phyloP scores from a whole-genome alignment of 2,888 invertebrate species.

The Iselma pallidipennis region DNA sequence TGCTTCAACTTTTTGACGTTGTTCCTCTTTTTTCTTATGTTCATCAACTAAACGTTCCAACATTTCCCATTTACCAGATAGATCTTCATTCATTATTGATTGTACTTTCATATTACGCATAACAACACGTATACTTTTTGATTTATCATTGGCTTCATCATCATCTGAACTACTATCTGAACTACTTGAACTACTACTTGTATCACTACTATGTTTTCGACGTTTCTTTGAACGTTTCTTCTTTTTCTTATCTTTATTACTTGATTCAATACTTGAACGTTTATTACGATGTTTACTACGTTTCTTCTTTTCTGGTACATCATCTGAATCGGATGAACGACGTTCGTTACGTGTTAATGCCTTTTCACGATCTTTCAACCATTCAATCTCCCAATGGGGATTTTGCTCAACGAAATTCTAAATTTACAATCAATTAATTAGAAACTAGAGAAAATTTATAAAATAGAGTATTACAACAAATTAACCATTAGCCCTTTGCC shows the following conservation, averaged over 20 bases:
- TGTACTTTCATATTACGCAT: slow-evolving; percentile 65
- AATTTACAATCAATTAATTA: slow-evolving; percentile 26
- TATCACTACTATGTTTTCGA: slow-evolving; percentile 48
- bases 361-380: slow-evolving; percentile 75
- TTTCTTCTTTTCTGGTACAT: slow-evolving; percentile 34
- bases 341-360: slow-evolving; percentile 46
- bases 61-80: slow-evolving; percentile 53
- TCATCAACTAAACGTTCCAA: slow-evolving; percentile 58
- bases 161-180: slow-evolving; percentile 54
- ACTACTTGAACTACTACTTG: slow-evolving; percentile 55
- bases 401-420: slow-evolving; percentile 82
- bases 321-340: slow-evolving; percentile 35
- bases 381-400: slow-evolving; percentile 86
- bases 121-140: slow-evolving; percentile 66
- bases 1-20: slow-evolving; percentile 32
- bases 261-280: slow-evolving; percentile 34
- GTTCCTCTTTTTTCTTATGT: slow-evolving; percentile 53
- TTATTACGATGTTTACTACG: slow-evolving; percentile 39
- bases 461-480: slow-evolving; percentile 6
- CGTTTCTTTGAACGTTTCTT: slow-evolving; percentile 38
- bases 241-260: slow-evolving; percentile 54
- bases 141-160: slow-evolving; percentile 55
- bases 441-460: neutral
- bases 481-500: too few relatives aligned
- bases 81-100: slow-evolving; percentile 56